phyloP scores from a whole-genome alignment of 2,113 vertebrate genomes.

The Ivindomyrus marchei region DNA sequence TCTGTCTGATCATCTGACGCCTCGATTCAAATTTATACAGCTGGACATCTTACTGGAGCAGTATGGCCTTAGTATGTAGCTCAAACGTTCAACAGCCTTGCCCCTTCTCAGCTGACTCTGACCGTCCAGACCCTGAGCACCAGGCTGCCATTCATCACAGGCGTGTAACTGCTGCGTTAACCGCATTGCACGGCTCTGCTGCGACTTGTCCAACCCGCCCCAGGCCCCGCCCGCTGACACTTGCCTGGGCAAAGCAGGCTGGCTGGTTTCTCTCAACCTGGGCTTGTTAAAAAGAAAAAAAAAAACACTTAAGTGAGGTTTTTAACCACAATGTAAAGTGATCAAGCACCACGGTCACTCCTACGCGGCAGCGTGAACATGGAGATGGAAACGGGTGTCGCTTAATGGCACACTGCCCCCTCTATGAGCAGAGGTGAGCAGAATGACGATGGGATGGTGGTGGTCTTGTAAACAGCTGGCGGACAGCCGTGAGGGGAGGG shows the following conservation, averaged over 20 bases:
- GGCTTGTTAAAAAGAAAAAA: not conserved
- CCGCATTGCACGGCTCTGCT: not conserved
- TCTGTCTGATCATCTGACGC: not conserved
- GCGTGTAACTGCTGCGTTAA: not conserved
- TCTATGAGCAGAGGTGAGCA: not conserved
- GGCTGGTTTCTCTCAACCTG: not conserved
- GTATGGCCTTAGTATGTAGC: not conserved
- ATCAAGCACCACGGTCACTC: not conserved
- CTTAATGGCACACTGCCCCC: not conserved
- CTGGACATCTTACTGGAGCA: not conserved
- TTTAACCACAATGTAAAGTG: not conserved
- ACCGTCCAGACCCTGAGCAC: not conserved
- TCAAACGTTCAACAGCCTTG: not conserved
- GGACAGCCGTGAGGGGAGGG: not conserved
- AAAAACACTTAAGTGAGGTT: not conserved
- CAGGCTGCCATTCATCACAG: not conserved
- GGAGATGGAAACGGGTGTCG: not conserved
- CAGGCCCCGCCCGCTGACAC: not conserved
- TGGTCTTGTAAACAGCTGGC: not conserved
- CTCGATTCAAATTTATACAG: not conserved
- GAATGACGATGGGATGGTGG: not conserved
- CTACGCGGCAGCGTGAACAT: not conserved
- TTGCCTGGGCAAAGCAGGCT: not conserved
- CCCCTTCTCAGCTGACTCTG: not conserved
- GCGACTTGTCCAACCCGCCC: not conserved